These are phyloP conservation scores for Drosophila teissieri DNA, from an alignment of 1,140 invertebrate species.

Conservation along the genomic window DNA sequence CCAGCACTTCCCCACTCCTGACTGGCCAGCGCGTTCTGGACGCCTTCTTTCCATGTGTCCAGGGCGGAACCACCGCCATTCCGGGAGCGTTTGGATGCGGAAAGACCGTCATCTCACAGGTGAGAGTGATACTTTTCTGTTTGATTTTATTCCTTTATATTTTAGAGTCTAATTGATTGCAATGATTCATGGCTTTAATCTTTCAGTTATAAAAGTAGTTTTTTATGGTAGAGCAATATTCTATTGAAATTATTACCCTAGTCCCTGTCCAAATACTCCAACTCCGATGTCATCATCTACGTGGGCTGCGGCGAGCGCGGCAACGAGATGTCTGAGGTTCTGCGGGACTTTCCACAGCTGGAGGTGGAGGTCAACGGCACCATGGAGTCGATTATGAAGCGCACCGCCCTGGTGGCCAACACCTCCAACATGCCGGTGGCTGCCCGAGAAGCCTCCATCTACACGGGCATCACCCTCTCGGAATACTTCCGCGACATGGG, in stretches of 20 bases:
- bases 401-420: constrained; percentile 99
- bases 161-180: too few species aligned
- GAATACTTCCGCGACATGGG: constrained; percentile 99
- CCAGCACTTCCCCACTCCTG: constrained; percentile 97
- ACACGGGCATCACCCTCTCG: constrained; percentile 98
- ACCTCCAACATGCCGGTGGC: constrained; percentile 99
- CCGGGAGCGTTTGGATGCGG: constrained; percentile 95
- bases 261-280: constrained; percentile 99
- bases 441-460: constrained; percentile 99
- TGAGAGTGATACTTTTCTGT: constrained; percentile 47
- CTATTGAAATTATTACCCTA: constrained; percentile 3
- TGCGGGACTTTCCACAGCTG: constrained; percentile 99
- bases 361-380: constrained; percentile 98
- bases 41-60: constrained; percentile 98
- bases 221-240: not conserved
- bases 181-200: too few species aligned
- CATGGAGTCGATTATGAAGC: constrained; percentile 99
- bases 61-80: constrained; percentile 99
- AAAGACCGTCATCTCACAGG: constrained; percentile 87
- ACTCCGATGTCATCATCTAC: constrained; percentile 99
- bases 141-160: too few species aligned
- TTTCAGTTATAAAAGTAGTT: too few species aligned
- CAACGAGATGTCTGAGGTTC: constrained; percentile 95
- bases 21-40: constrained; percentile 99
- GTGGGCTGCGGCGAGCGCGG: constrained; percentile 99